Evolutionary conservation across 2,888 invertebrate genomes (phyloP).

Genomic region (Enchytraeus crypticus): DNA sequence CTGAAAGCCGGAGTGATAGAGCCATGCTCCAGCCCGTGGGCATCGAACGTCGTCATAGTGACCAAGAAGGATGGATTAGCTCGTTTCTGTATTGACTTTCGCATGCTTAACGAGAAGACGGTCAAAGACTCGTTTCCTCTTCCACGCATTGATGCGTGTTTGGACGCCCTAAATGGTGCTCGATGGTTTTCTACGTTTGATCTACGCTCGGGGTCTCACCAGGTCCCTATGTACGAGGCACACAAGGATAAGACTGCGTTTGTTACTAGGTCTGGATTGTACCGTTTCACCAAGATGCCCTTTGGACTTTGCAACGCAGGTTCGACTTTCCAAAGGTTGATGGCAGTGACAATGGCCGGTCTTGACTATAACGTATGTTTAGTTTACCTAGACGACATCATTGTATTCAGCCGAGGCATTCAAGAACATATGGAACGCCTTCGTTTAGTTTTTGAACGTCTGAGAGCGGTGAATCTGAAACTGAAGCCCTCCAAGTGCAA

Average conservation of each 20-base stretch:
- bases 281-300: not conserved
- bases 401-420: not conserved
- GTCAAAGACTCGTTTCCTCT: not conserved
- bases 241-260: not conserved
- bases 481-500: conserved; percentile 21
- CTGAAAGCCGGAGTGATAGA: not conserved
- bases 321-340: not conserved
- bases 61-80: not conserved
- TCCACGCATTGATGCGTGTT: not conserved
- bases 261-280: not conserved
- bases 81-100: not conserved
- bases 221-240: not conserved
- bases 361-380: not conserved
- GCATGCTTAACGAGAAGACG: not conserved
- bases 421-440: conserved; percentile 23
- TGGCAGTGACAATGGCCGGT: conserved; percentile 3
- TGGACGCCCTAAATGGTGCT: not conserved
- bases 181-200: conserved; percentile 1
- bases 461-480: conserved; percentile 11
- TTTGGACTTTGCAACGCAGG: conserved; percentile 8
- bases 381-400: conserved; percentile 9
- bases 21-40: not conserved
- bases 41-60: not conserved
- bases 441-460: conserved; percentile 16
- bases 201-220: not conserved